These are phyloP conservation scores for Nothocercus nigrocapillus DNA, from an alignment of 2,113 vertebrate species.

Conservation along the genomic window DNA sequence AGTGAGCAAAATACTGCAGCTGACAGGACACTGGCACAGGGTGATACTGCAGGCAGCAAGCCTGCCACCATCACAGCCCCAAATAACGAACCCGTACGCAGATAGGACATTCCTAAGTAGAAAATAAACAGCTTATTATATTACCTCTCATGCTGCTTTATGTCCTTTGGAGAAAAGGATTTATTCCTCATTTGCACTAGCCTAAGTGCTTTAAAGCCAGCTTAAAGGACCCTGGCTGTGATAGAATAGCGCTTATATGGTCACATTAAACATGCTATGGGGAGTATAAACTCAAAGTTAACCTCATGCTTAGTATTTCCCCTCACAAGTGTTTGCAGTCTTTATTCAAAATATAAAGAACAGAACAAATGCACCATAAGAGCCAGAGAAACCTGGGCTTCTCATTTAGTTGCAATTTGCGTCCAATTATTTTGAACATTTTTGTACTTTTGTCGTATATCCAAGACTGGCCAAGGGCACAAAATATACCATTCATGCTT, in stretches of 20 bases:
- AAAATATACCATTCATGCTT: not conserved
- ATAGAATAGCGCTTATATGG: not conserved
- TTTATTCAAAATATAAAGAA: not conserved
- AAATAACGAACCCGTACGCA: not conserved
- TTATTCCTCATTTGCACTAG: not conserved
- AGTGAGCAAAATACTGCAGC: not conserved
- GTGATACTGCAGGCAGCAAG: not conserved
- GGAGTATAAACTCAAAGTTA: not conserved
- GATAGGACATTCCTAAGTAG: not conserved
- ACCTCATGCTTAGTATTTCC: not conserved
- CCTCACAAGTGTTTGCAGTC: not conserved
- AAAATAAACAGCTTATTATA: not conserved
- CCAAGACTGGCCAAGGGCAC: not conserved
- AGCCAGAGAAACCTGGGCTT: not conserved
- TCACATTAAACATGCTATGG: not conserved
- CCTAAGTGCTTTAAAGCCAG: not conserved
- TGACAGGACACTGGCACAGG: not conserved
- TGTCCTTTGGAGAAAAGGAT: not conserved
- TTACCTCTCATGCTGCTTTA: not conserved
- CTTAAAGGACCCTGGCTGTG: not conserved
- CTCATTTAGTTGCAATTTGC: not conserved
- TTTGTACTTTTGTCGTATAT: not conserved
- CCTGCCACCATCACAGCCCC: not conserved
- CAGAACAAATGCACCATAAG: not conserved
- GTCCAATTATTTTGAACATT: not conserved